Percentiles rank a stretch among this genome's conserved stretches.
phyloP scores from a whole-genome alignment of 1,140 invertebrate genomes.

The Drosophila tani region DNA sequence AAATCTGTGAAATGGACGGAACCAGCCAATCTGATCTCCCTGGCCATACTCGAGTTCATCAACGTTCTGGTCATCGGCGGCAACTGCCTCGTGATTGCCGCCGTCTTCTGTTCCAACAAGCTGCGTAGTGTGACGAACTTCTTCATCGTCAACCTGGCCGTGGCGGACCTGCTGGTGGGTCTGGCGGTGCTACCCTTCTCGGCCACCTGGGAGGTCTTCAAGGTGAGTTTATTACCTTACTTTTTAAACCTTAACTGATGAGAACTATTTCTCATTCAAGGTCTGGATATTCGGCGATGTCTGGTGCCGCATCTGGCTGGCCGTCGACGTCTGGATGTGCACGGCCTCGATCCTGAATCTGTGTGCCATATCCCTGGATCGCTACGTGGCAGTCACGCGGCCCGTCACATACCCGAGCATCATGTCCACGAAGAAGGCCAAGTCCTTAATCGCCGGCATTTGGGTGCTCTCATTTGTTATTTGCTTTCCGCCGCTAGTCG shows the following conservation, averaged over 20 bases:
- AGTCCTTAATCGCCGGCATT: slow-evolving; percentile 94
- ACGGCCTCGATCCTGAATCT: slow-evolving; percentile 98
- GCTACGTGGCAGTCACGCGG: slow-evolving; percentile 97
- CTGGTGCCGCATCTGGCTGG: slow-evolving; percentile 97
- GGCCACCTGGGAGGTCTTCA: slow-evolving; percentile 94
- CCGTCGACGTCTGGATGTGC: slow-evolving; percentile 98
- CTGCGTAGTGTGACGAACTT: slow-evolving; percentile 96
- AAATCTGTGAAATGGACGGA: slow-evolving; percentile 92
- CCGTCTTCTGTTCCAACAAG: slow-evolving; percentile 94
- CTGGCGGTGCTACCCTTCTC: slow-evolving; percentile 96
- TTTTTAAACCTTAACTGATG: too few relatives aligned
- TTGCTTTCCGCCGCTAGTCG: slow-evolving; percentile 97
- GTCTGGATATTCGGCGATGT: slow-evolving; percentile 96
- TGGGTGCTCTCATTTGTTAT: slow-evolving; percentile 98
- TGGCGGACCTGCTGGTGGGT: slow-evolving; percentile 96
- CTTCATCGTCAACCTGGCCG: slow-evolving; percentile 96
- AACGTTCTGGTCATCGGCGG: slow-evolving; percentile 94
- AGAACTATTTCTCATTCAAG: slow-evolving; percentile 78
- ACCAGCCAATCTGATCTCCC: slow-evolving; percentile 89
- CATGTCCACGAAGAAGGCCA: slow-evolving; percentile 95
- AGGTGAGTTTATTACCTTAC: slow-evolving; percentile 86
- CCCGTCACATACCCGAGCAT: slow-evolving; percentile 97
- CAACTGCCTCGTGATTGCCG: slow-evolving; percentile 96
- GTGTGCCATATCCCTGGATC: slow-evolving; percentile 95
- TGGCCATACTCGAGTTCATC: slow-evolving; percentile 92